Conservation (phyloP, 1,140 invertebrate species). For the Macrocentrus cingulum region DNA sequence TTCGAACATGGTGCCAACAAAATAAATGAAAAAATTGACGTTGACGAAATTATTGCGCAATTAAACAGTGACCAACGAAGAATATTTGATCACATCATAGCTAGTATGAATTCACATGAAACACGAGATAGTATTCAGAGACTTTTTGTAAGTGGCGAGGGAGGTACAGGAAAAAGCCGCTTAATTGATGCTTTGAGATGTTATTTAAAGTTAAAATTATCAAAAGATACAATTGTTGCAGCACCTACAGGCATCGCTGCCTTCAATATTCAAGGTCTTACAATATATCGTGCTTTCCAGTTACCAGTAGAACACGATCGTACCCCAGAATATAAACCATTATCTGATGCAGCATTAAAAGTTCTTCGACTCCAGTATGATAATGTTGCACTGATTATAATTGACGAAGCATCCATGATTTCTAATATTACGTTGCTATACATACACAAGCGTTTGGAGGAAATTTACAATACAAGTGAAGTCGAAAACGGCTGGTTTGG, state of each 20-base stretch:
- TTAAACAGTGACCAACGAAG: not conserved
- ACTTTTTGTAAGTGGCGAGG: conserved; percentile 1
- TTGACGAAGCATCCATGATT: conserved; percentile 18
- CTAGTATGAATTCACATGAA: not conserved
- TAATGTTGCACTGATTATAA: conserved; percentile 12
- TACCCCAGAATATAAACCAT: conserved; percentile 7
- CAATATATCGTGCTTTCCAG: conserved; percentile 10
- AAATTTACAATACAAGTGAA: conserved; percentile 12
- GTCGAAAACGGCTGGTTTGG: conserved; percentile 3
- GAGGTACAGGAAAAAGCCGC: conserved; percentile 12
- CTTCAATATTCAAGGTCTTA: conserved; percentile 11
- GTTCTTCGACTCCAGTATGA: conserved; percentile 2
- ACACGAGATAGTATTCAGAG: not conserved
- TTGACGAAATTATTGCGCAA: not conserved
- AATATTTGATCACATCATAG: not conserved
- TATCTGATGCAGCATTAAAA: conserved; percentile 12
- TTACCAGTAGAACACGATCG: conserved; percentile 8
- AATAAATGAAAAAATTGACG: not conserved
- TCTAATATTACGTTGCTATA: conserved; percentile 16
- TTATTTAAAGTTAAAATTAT: not conserved
- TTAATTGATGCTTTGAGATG: conserved; percentile 3
- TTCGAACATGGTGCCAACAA: not conserved
- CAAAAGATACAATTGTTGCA: not conserved
- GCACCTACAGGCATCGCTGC: conserved; percentile 17
- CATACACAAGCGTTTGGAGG: conserved; percentile 3